phyloP scores from a whole-genome alignment of 2,113 vertebrate species.

The Oncorhynchus clarkii region DNA sequence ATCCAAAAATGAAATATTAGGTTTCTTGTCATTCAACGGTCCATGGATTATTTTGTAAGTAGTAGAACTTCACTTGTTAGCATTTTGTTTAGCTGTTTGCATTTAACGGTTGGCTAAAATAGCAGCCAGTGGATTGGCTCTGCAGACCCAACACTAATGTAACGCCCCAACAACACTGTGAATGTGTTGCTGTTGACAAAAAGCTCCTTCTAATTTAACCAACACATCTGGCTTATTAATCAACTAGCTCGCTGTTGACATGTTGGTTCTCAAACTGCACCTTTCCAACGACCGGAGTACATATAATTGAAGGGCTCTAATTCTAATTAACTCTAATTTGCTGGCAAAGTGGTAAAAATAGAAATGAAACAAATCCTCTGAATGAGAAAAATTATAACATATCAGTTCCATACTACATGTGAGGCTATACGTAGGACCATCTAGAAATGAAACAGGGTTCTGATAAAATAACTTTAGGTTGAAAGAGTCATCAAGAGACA shows the following conservation, averaged over 20 bases:
- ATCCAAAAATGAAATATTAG: background rate
- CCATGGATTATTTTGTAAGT: slow-evolving; percentile 5
- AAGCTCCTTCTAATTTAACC: background rate
- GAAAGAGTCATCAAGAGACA: too few species aligned
- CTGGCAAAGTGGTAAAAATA: background rate
- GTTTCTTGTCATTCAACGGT: too few species aligned
- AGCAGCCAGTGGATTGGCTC: slow-evolving; percentile 11
- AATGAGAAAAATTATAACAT: too few species aligned
- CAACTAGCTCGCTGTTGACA: slow-evolving; percentile 12
- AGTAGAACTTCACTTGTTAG: slow-evolving; percentile 10
- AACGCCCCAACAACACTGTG: slow-evolving; percentile 23
- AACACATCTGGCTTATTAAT: slow-evolving; percentile 35
- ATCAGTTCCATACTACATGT: too few species aligned
- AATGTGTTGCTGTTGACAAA: slow-evolving; percentile 12
- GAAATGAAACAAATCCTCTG: background rate
- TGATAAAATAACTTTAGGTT: too few species aligned
- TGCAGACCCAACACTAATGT: slow-evolving; percentile 16
- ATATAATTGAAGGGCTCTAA: background rate
- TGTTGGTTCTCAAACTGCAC: slow-evolving; percentile 5
- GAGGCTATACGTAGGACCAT: too few species aligned
- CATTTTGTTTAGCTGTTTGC: slow-evolving; percentile 6
- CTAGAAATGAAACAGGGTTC: too few species aligned
- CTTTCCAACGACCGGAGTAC: background rate
- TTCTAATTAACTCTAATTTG: background rate
- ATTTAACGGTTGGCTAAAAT: slow-evolving; percentile 30